Percentiles rank a stretch among this genome's conserved stretches.
These are phyloP conservation scores for Latrodectus geometricus DNA, from an alignment of 1,140 invertebrate genomes.

Conservation along the genomic window DNA sequence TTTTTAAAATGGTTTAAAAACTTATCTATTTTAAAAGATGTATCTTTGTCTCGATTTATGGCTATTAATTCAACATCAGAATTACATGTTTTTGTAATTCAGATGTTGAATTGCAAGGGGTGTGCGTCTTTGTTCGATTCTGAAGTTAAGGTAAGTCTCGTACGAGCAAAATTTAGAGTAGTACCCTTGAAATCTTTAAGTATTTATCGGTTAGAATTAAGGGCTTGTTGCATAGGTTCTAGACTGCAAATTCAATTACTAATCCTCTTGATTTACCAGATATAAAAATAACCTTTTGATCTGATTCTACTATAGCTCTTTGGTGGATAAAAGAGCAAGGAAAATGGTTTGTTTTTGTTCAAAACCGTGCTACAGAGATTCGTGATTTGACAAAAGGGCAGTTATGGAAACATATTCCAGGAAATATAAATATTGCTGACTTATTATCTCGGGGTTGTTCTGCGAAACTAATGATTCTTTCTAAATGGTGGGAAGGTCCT, in stretches of 20 bases:
- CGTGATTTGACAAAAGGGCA: not conserved
- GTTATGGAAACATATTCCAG: not conserved
- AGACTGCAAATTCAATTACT: not conserved
- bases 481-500: too few relatives aligned
- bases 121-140: not conserved
- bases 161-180: conserved; percentile 31
- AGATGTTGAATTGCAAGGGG: not conserved
- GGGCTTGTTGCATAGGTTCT: conserved; percentile 8
- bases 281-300: conserved; percentile 5
- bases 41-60: not conserved
- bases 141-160: conserved; percentile 30
- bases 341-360: not conserved
- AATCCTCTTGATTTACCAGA: not conserved
- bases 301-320: conserved; percentile 1
- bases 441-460: too few relatives aligned
- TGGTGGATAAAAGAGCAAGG: conserved; percentile 26
- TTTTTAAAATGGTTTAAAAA: too few relatives aligned
- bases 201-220: conserved; percentile 13
- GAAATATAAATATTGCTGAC: not conserved
- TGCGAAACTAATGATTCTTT: too few relatives aligned
- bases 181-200: not conserved
- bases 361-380: conserved; percentile 8
- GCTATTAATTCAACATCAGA: not conserved
- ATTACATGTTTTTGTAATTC: not conserved
- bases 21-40: too few relatives aligned